Percentiles rank a stretch among this genome's conserved stretches.
Evolutionary conservation across 2,888 invertebrate genomes (phyloP).

Genomic region (Drosophila rellima): DNA sequence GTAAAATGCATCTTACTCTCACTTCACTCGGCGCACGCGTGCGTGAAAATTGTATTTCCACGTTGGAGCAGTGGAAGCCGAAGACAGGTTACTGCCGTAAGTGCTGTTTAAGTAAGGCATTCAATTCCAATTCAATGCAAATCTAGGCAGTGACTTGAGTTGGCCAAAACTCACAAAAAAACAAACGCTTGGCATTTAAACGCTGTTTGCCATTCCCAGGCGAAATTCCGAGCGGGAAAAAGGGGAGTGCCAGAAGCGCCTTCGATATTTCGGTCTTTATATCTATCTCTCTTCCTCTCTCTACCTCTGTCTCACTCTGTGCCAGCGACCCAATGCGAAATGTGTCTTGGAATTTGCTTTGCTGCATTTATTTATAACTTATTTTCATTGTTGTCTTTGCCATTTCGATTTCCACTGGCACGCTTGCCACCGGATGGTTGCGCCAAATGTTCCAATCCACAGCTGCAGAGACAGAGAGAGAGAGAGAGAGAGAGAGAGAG

Average conservation of each 20-base stretch:
- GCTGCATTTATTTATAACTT: slow-evolving; percentile 31
- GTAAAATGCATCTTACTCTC: slow-evolving; percentile 73
- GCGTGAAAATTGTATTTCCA: slow-evolving; percentile 80
- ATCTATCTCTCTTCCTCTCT: neutral
- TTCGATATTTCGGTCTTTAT: slow-evolving; percentile 33
- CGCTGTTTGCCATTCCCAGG: slow-evolving; percentile 48
- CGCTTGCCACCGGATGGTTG: slow-evolving; percentile 50
- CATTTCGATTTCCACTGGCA: slow-evolving; percentile 57
- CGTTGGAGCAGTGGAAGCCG: slow-evolving; percentile 18
- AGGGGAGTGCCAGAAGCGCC: slow-evolving; percentile 69
- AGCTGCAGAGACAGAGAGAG: slow-evolving; percentile 34
- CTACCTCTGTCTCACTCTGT: neutral
- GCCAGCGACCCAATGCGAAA: slow-evolving; percentile 31
- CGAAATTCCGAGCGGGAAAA: slow-evolving; percentile 62
- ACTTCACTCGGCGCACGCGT: slow-evolving; percentile 71
- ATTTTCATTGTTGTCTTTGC: slow-evolving; percentile 51
- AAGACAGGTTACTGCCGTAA: neutral
- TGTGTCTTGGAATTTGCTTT: slow-evolving; percentile 57
- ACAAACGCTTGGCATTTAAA: slow-evolving; percentile 66
- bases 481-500: neutral
- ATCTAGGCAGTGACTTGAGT: slow-evolving; percentile 37
- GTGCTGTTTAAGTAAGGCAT: slow-evolving; percentile 46
- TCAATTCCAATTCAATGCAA: slow-evolving; percentile 27
- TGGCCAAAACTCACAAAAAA: slow-evolving; percentile 50
- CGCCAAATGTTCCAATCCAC: slow-evolving; percentile 50